Conservation (phyloP, 2,797 vertebrate species). For the Pangasius krempfi region DNA sequence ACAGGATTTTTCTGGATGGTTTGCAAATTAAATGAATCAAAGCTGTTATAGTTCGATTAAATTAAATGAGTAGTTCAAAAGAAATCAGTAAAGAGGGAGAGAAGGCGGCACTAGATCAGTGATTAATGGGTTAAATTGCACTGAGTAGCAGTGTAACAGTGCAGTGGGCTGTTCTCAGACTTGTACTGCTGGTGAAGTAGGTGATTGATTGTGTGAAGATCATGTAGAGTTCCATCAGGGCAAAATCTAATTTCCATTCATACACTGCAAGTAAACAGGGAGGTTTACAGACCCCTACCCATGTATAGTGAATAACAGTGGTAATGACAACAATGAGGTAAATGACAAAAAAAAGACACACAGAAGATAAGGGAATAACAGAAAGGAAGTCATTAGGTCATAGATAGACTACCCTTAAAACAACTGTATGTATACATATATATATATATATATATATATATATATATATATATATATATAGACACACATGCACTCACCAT, state of each 20-base stretch:
- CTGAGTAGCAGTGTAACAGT: slow-evolving; percentile 34
- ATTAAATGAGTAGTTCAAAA: not conserved
- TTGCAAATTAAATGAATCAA: not conserved
- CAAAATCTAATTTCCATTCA: slow-evolving; percentile 22
- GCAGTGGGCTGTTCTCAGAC: slow-evolving; percentile 40
- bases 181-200: slow-evolving; percentile 34
- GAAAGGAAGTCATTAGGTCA: not conserved
- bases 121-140: slow-evolving; percentile 52
- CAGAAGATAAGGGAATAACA: not conserved
- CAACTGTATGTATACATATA: not conserved
- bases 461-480: too few species aligned
- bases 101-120: not conserved
- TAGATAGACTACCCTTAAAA: not conserved
- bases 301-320: not conserved
- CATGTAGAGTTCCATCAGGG: slow-evolving; percentile 7
- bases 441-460: too few species aligned
- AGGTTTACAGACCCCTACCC: not conserved
- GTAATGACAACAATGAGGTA: not conserved
- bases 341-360: not conserved
- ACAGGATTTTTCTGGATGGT: not conserved
- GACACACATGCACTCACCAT: too few species aligned
- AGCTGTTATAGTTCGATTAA: not conserved
- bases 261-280: not conserved
- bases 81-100: not conserved
- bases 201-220: slow-evolving; percentile 39